Percentiles rank a stretch among this genome's conserved stretches.
Evolutionary conservation across 2,888 invertebrate species (phyloP).

Genomic region (Myathropa florea): DNA sequence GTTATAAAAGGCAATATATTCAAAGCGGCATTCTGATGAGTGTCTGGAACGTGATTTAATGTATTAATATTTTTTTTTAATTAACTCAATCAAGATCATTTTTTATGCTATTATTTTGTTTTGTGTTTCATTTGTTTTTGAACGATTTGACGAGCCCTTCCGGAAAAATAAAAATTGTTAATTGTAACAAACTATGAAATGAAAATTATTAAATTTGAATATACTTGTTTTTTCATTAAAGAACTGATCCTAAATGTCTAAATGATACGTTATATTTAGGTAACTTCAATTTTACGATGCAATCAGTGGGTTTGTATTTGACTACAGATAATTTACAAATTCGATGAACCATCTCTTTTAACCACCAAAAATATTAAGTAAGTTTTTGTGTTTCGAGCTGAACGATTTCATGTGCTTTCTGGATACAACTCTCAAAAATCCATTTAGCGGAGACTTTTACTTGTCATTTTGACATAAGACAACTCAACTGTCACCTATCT

Average conservation of each 20-base stretch:
- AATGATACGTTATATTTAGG: too few relatives aligned
- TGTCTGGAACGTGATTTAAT: conserved; percentile 52
- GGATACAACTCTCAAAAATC: neutral
- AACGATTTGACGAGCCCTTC: neutral
- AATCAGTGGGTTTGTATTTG: too few relatives aligned
- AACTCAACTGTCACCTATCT: neutral
- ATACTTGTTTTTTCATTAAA: too few relatives aligned
- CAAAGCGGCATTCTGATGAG: conserved; percentile 28
- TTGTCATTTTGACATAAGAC: neutral
- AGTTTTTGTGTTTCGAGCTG: neutral
- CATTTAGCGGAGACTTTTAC: neutral
- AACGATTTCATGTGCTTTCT: neutral
- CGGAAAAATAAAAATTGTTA: conserved; percentile 6
- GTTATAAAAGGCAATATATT: conserved; percentile 37
- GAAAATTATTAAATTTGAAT: neutral
- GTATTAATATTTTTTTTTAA: conserved; percentile 42
- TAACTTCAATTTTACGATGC: too few relatives aligned
- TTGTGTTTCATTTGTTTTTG: conserved; percentile 30
- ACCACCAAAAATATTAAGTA: too few relatives aligned
- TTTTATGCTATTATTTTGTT: conserved; percentile 9
- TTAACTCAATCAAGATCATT: conserved; percentile 12
- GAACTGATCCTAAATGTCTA: too few relatives aligned
- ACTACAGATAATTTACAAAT: too few relatives aligned
- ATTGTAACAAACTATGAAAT: neutral
- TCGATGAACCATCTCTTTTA: too few relatives aligned